Conservation (phyloP, 1,140 invertebrate genomes). For the Trichonephila inaurata region DNA sequence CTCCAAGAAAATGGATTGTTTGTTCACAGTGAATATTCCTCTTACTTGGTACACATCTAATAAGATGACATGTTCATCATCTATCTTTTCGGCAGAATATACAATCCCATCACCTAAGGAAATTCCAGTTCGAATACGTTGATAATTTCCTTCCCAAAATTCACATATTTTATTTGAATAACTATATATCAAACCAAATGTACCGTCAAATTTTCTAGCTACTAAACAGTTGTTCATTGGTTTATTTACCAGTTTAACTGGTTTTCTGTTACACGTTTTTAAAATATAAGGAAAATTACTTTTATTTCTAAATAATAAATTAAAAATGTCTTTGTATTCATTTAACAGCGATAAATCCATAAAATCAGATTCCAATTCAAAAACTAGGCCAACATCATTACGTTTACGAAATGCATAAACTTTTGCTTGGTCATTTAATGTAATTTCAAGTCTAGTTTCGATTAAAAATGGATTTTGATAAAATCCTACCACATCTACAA, state of each 20-base stretch:
- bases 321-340: too few species aligned
- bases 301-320: too few species aligned
- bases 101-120: constrained; percentile 42
- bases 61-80: neutral
- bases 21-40: neutral
- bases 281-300: too few species aligned
- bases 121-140: neutral
- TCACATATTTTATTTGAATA: neutral
- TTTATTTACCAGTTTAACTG: too few species aligned
- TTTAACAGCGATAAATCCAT: too few species aligned
- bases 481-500: neutral
- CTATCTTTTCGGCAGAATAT: constrained; percentile 30
- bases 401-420: neutral
- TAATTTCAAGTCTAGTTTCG: neutral
- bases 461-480: neutral
- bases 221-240: neutral
- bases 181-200: constrained; percentile 47
- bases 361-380: constrained; percentile 40
- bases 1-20: neutral
- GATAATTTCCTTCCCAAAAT: constrained; percentile 8
- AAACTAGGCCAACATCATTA: neutral
- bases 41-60: constrained; percentile 53
- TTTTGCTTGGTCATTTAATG: neutral
- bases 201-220: constrained; percentile 40
- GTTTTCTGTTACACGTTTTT: too few species aligned